Evolutionary conservation across 2,797 vertebrate genomes (phyloP), one percentile per base, ranked within the genome.

Genomic region (Poeciliopsis turneri): DNA sequence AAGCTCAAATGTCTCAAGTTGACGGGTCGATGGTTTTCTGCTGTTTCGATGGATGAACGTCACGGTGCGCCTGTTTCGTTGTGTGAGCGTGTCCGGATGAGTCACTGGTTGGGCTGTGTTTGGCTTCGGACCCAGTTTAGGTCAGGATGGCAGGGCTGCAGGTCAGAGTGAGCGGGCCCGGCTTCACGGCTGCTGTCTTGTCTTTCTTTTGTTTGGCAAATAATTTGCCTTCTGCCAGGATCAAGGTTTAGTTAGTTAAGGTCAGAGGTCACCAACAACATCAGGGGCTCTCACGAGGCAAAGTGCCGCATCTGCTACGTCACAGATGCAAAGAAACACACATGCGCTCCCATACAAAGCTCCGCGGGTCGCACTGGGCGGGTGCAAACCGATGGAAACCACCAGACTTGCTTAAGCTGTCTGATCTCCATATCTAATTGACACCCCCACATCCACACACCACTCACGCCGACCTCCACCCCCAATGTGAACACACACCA

Each of bases 401-500:
- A 89, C 91, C 86, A 71, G 88, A 84, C 78, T 91, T 91, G 91
- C 91, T 92, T 86, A 89, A 91, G 92, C 88, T 87, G 88, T 91
- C 92, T 95, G 91, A 96, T 97, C 95, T 96, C 94, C 95, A 97
- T 97, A 94, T 90, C 92, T 94, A 94, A 95, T 89, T 93, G 92
- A 93, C 92, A 73, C 79, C 77, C 82, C 78, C 86, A 45, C 59
- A 41, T 43, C 86, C 74, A 82, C 79, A 75, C 87, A 71, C 47
- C 87, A 71, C 45, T 59, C 79, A 73, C 83, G 64, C 61, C 77
- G 43, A 87, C 88, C 82, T 86, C 78, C 49, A 80, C 57, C 66
- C 79, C 73, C 82, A 64, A 72, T 28, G 87, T 43, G 75, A 39
- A 77, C 57, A 85, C 25, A 47, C n/a, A 70, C 64, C 46, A 66